Base-by-base conservation (phyloP, 2,888 invertebrate genomes). In the Rutpela maculata region DNA sequence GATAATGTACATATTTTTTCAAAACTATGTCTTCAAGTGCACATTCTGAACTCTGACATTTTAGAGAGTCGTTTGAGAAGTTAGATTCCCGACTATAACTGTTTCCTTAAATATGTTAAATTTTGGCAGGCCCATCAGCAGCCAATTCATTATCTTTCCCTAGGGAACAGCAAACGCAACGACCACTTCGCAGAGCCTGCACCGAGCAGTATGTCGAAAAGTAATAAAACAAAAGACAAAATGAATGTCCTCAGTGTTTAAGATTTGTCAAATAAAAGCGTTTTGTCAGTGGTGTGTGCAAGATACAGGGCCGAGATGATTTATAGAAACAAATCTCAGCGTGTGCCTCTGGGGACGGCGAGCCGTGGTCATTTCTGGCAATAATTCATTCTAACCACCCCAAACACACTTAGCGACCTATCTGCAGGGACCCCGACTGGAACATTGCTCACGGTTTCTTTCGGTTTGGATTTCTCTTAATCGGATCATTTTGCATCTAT, bases 191-290 rank as follows among this genome's bases (percentile, higher is more conserved):
- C 31, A 6, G 31, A 9, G 7, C 9, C 31, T 35, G 31, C 31
- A 35, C 31, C 31, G 31, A 35, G 31, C 31, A 35, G 31, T 35
- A 35, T 50, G 50, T 50, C 4, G 50, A 50, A 50, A 50, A 50
- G n/a, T n/a, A 50, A 50, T 50, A 50, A 50, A 50, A 50, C 50
- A 50, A 50, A 50, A 50, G 50, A n/a, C 50, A n/a, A 50, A 50
- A 50, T n/a, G n/a, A 50, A 50, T 50, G 77, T 78, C 77, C 73
- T 71, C 77, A 65, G 78, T 71, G 80, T 81, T 81, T 78, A 78
- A 82, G 82, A 85, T 85, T 85, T 85, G 85, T 85, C 85, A 84
- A 81, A 82, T 81, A 83, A 83, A 83, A 83, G 78, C 82, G 79
- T 83, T 84, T 83, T 84, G 85, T 83, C 84, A 81, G 80, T 76